Conservation (phyloP, 2,888 invertebrate species). For the Balanococcus diminutus region DNA sequence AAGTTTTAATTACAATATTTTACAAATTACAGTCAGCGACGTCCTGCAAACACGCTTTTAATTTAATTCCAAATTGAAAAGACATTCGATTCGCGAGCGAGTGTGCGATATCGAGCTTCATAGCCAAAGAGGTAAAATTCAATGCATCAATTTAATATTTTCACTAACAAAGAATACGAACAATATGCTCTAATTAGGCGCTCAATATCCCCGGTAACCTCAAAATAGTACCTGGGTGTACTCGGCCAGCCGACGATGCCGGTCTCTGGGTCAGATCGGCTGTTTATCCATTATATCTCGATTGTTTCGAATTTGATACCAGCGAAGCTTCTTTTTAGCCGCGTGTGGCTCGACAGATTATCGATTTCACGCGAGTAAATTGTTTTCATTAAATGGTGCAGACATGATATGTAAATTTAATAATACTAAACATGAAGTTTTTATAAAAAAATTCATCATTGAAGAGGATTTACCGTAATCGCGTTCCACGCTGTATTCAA, state of each 20-base stretch:
- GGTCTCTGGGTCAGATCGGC: no score
- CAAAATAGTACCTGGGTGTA: neutral
- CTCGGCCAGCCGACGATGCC: no score
- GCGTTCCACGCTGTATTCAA: neutral
- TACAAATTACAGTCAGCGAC: neutral
- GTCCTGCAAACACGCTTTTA: neutral
- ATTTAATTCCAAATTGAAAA: constrained; percentile 11
- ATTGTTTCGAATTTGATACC: constrained; percentile 15
- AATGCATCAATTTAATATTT: neutral
- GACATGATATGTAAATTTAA: constrained; percentile 5
- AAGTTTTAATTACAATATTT: constrained; percentile 26
- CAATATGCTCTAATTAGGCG: constrained; percentile 18
- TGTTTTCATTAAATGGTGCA: constrained; percentile 14
- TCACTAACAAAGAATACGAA: neutral
- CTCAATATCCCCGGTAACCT: neutral
- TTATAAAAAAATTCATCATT: neutral
- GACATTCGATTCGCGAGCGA: neutral
- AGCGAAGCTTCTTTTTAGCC: neutral
- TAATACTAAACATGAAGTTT: neutral
- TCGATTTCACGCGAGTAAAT: neutral
- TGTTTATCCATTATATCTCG: neutral
- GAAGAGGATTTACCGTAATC: neutral
- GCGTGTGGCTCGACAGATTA: neutral
- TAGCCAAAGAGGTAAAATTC: neutral
- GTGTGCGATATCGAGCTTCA: neutral